phyloP scores from a whole-genome alignment of 2,888 invertebrate genomes.

The Diadromus collaris region DNA sequence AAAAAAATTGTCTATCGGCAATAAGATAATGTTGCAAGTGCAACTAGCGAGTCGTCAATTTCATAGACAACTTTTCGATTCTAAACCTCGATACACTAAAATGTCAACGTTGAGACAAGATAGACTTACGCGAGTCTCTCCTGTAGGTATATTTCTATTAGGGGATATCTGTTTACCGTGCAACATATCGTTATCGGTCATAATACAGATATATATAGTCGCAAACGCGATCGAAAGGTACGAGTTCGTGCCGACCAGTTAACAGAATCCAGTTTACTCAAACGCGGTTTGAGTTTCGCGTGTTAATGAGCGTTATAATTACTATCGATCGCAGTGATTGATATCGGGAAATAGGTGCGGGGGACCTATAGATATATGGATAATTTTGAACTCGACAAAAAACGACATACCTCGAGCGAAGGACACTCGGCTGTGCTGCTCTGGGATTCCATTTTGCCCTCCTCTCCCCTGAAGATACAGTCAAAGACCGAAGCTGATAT shows the following conservation, averaged over 20 bases:
- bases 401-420: not conserved
- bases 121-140: not conserved
- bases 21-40: not conserved
- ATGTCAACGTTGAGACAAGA: not conserved
- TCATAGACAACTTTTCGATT: not conserved
- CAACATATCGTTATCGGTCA: constrained; percentile 5
- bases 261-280: constrained; percentile 26
- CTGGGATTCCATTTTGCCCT: not conserved
- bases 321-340: not conserved
- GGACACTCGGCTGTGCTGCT: too few relatives aligned
- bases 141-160: constrained; percentile 10
- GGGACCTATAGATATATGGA: too few relatives aligned
- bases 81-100: not conserved
- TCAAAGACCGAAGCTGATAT: constrained; percentile 40
- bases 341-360: constrained; percentile 1
- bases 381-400: not conserved
- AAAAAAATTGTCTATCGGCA: not conserved
- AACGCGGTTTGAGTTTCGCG: not conserved
- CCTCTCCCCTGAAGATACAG: not conserved
- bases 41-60: not conserved
- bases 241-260: constrained; percentile 25
- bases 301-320: constrained; percentile 39
- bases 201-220: not conserved
- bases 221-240: constrained; percentile 15
- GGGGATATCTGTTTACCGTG: not conserved